These are phyloP conservation scores for Aphidius ervi DNA, from an alignment of 1,140 invertebrate genomes.

Conservation along the genomic window DNA sequence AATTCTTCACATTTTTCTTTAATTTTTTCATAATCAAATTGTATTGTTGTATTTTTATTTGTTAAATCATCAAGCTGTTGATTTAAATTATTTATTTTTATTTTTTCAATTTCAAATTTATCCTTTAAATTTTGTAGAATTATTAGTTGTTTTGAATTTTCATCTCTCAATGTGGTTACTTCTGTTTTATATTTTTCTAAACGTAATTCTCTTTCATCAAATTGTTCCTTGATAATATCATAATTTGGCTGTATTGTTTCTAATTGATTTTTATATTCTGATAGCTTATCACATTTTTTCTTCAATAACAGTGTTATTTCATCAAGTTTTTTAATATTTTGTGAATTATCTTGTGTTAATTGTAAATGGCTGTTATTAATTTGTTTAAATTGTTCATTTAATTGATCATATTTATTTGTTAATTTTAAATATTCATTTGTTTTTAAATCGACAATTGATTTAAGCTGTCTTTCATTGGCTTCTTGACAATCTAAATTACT, in stretches of 20 bases:
- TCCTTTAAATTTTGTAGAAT: constrained; percentile 36
- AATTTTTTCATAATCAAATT: constrained; percentile 27
- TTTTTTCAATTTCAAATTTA: constrained; percentile 28
- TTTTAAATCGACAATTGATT: constrained; percentile 35
- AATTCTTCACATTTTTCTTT: constrained; percentile 26
- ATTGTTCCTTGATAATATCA: constrained; percentile 35
- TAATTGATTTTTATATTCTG: constrained; percentile 41
- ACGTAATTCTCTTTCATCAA: constrained; percentile 25
- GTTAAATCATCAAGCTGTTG: constrained; percentile 36
- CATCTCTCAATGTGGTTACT: constrained; percentile 30
- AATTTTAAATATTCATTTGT: constrained; percentile 29
- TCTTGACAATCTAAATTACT: constrained; percentile 35
- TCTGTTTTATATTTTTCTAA: constrained; percentile 39
- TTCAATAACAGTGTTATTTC: constrained; percentile 38
- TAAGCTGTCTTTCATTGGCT: constrained; percentile 32
- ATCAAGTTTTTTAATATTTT: constrained; percentile 31
- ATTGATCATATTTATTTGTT: constrained; percentile 23
- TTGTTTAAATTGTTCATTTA: constrained; percentile 28
- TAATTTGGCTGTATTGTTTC: constrained; percentile 39
- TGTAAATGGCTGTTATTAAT: constrained; percentile 29
- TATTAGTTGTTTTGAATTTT: constrained; percentile 26
- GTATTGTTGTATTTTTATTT: constrained; percentile 29
- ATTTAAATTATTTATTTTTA: constrained; percentile 28
- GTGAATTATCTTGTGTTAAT: constrained; percentile 27
- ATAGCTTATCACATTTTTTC: constrained; percentile 40